Conservation (phyloP, 2,797 vertebrate genomes). For the Acrossocheilus wenchowensis region DNA sequence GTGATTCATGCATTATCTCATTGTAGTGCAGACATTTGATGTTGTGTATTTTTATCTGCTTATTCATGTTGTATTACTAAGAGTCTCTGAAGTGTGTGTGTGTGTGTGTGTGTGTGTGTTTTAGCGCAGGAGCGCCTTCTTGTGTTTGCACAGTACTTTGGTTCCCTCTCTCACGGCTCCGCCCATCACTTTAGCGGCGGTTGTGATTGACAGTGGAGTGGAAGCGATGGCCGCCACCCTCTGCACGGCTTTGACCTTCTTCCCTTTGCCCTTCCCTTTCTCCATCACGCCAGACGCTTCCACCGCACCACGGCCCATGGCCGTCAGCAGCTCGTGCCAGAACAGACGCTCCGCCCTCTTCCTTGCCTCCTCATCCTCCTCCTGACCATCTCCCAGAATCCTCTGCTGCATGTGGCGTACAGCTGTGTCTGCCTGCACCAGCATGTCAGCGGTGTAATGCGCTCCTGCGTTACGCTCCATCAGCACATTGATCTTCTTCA, state of each 20-base stretch:
- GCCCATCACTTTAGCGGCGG: constrained; percentile 73
- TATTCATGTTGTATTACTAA: not conserved
- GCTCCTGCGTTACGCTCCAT: constrained; percentile 69
- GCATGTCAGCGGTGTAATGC: constrained; percentile 73
- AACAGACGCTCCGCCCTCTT: constrained; percentile 75
- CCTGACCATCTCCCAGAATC: constrained; percentile 60
- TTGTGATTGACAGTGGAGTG: constrained; percentile 73
- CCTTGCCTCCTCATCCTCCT: constrained; percentile 67
- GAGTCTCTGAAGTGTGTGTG: not conserved
- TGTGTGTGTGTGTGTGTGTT: not conserved
- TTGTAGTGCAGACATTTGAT: not conserved
- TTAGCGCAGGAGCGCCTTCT: constrained; percentile 69
- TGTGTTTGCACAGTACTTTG: constrained; percentile 78
- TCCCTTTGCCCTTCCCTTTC: constrained; percentile 75
- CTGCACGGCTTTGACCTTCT: constrained; percentile 75
- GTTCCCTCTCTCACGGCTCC: constrained; percentile 79
- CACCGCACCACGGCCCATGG: constrained; percentile 76
- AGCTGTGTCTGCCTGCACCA: constrained; percentile 66
- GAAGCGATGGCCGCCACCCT: constrained; percentile 73
- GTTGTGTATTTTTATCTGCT: not conserved
- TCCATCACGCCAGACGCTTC: constrained; percentile 76
- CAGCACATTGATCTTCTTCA: constrained; percentile 72
- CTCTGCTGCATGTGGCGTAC: constrained; percentile 65
- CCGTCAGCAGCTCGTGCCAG: constrained; percentile 77
- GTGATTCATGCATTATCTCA: not conserved